A percentile compares a stretch with the other conserved stretches of the same genome.
These are phyloP conservation scores for Caiman crocodilus DNA, from an alignment of 2,797 vertebrate genomes.

Conservation along the genomic window DNA sequence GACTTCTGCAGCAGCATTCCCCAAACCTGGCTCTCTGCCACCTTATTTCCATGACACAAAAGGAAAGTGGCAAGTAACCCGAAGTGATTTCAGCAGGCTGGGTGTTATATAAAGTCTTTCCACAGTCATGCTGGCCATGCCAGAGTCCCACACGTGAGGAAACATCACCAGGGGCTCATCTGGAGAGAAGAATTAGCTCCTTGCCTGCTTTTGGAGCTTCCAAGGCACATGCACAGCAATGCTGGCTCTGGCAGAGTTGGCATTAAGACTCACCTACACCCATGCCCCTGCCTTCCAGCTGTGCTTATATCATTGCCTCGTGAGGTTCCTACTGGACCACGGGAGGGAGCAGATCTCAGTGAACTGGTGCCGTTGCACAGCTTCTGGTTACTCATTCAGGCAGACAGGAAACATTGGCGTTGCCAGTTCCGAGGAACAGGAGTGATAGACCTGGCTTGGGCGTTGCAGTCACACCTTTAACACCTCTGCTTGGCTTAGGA, in stretches of 20 bases:
- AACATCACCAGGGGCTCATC: background rate
- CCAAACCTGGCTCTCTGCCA: background rate
- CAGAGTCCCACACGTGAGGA: rapidly evolving
- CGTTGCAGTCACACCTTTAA: constrained; percentile 59
- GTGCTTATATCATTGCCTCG: background rate
- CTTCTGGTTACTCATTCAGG: background rate
- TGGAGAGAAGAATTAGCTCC: background rate
- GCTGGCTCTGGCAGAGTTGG: background rate
- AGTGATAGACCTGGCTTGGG: constrained; percentile 35
- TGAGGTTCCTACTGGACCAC: background rate
- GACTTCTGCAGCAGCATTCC: background rate
- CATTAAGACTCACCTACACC: background rate
- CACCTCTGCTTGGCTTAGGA: constrained; percentile 25
- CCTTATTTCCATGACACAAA: too few species aligned
- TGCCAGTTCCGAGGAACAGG: background rate
- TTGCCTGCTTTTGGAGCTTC: background rate
- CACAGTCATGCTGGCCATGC: background rate
- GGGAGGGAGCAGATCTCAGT: background rate
- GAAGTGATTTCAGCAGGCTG: background rate
- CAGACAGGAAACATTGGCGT: rapidly evolving
- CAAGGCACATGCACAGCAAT: background rate
- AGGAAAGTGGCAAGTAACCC: background rate
- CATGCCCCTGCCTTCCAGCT: background rate
- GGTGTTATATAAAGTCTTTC: too few species aligned
- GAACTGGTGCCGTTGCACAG: background rate